Evolutionary conservation across 2,797 vertebrate species (phyloP), one percentile per base, ranked within the genome.

Genomic region (Diplodus sargus): DNA sequence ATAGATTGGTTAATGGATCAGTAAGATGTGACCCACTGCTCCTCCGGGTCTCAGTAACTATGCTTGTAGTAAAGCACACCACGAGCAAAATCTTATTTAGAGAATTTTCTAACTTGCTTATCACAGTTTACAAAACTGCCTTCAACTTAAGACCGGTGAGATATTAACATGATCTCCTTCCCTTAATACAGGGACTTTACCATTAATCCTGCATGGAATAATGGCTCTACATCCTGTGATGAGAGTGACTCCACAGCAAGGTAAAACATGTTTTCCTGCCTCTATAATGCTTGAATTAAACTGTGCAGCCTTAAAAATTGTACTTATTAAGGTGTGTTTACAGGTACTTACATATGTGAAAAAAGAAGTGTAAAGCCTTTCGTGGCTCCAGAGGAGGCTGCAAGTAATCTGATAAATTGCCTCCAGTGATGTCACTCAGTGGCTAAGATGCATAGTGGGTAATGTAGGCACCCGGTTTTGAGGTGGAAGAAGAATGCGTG

Each of bases 171-270:
- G 0, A 30, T 62, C 61, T 68, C 16, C 30, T 34, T 47, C 14
- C 70, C 70, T 68, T 52, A 16, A 16, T 80, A 1, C 57, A 94
- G 93, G 76, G 90, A 86, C 28, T 56, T 63, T 28, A 45, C 83
- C 13, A 45, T 79, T 20, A 83, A 84, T 53, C 57, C 87, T 52
- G 60, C 64, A 6, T 69, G 66, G 77, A 88, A 62, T 79, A 93
- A 93, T 52, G 51, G 62, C 74, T 93, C 91, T n/a, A 79, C 72
- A 63, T 86, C 85, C 23, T 93, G 91, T 69, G 79, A 84, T 60
- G 84, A 92, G 12, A 78, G 69, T 16, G 79, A 60, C 57, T 62
- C 53, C 13, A 84, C 75, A 51, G 45, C 72, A 58, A 85, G 75
- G 92, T 93, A 81, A 71, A 81, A 22, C 0, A 20, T 30, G 17